Base-by-base conservation (phyloP, 2,113 vertebrate genomes). In the Myiagra hebetior region DNA sequence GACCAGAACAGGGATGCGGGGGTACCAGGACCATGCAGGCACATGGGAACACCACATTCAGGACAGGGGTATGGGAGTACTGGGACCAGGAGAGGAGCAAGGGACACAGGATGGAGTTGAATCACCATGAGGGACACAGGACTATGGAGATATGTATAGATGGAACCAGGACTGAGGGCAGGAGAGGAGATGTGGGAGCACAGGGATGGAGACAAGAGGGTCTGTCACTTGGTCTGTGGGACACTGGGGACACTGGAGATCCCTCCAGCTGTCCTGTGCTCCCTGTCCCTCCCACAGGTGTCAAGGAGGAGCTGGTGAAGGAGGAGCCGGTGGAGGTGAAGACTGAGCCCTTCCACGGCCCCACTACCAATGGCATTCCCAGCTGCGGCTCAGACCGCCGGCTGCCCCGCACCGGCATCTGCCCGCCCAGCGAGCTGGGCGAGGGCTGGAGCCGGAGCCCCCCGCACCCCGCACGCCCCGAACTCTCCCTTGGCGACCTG, bases 271-370 rank as follows among this genome's bases (percentile, higher is more conserved):
- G 57, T 53, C 62, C 73, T 19, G 30, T 21, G 11, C 74, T 64
- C 57, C 59, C 52, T 2, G 0, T 82, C 57, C 33, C 2, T 74
- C 50, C 79, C 27, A 10, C 92, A 92, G 96, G 91, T 20, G 35
- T 95, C 65, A 96, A 96, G 89, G 86, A 96, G 75, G 91, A 96
- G 77, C 7, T 7, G 3, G 73, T 96, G 77, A 96, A 97, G 65
- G 95, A 96, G 81, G 95, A 96, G 62, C 88, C 84, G 3, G 62
- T 95, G 79, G 94, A 96, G 46, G 95, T 95, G 87, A 97, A 95
- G 89, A 52, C 92, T 5, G 96, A 96, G 42, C 83, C 91, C 12
- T 93, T 93, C 79, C 92, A 44, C 7, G 2, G 60, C n/a, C 59
- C 91, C 1, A 4, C 78, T 3, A 4, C 78, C 16, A 53, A 92